These are phyloP conservation scores for Leiothrix lutea DNA, from an alignment of 2,113 vertebrate species.

Conservation along the genomic window DNA sequence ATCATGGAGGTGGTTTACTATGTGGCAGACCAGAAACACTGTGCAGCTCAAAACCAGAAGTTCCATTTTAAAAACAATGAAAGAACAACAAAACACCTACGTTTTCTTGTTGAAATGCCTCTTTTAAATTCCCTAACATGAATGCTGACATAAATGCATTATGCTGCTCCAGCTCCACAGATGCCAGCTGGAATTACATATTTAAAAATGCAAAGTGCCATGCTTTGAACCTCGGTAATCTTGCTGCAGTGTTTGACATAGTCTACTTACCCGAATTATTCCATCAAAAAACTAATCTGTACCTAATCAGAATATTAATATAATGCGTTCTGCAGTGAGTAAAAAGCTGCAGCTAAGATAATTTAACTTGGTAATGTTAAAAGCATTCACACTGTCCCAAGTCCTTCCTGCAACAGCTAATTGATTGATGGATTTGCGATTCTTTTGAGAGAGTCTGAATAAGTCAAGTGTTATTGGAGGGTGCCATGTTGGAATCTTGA, in stretches of 20 bases:
- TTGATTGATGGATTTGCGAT: neutral
- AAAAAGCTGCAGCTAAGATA: neutral
- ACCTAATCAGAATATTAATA: constrained; percentile 17
- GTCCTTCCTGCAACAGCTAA: neutral
- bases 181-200: constrained; percentile 38
- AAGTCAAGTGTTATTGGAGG: neutral
- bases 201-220: constrained; percentile 40
- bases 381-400: neutral
- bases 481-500: neutral
- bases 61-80: neutral
- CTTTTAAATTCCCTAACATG: constrained; percentile 34
- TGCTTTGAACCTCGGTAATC: constrained; percentile 49
- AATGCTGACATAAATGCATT: constrained; percentile 31
- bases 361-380: neutral
- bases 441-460: neutral
- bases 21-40: neutral
- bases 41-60: neutral
- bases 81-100: neutral
- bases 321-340: neutral
- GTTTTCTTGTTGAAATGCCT: neutral
- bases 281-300: constrained; percentile 6
- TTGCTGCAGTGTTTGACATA: neutral
- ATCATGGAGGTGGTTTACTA: neutral
- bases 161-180: neutral
- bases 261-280: constrained; percentile 28